Evolutionary conservation across 2,797 vertebrate genomes (phyloP).

Genomic region (Gymnoscopelus microlampas): DNA sequence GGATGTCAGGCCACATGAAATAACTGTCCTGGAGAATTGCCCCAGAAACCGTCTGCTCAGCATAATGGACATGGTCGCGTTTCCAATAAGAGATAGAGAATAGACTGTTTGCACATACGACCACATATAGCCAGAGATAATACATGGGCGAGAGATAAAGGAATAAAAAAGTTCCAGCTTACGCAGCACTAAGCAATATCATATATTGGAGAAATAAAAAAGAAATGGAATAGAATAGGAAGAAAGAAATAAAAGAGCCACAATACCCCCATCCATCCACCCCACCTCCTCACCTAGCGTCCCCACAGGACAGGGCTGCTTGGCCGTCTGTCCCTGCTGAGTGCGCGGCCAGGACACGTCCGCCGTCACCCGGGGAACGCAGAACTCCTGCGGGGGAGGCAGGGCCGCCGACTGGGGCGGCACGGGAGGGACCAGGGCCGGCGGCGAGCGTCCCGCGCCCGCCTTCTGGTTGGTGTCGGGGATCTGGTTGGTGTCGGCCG

Average conservation of each 20-base stretch:
- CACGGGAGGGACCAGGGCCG: slow-evolving; percentile 25
- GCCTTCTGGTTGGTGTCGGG: slow-evolving; percentile 73
- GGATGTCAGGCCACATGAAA: slow-evolving; percentile 3
- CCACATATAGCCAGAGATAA: no score
- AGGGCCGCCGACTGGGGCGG: slow-evolving; percentile 78
- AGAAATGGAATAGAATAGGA: not conserved
- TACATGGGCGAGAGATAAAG: not conserved
- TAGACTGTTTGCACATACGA: no score
- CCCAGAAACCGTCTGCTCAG: not conserved
- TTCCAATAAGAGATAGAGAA: no score
- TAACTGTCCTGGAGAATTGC: slow-evolving; percentile 3
- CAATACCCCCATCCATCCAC: not conserved
- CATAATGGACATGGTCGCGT: not conserved
- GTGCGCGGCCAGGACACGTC: slow-evolving; percentile 96
- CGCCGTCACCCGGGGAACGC: slow-evolving; percentile 85
- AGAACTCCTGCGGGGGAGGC: slow-evolving; percentile 88
- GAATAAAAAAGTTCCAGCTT: not conserved
- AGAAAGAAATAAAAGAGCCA: not conserved
- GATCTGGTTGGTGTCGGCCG: slow-evolving; percentile 78
- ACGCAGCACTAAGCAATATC: no score
- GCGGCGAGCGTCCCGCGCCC: slow-evolving; percentile 60
- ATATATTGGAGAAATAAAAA: not conserved
- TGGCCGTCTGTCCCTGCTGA: slow-evolving; percentile 92
- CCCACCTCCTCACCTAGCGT: slow-evolving; percentile 72
- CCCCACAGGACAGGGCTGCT: slow-evolving; percentile 91